A percentile compares a stretch with the other conserved stretches of the same genome.
Conservation (phyloP, 2,113 vertebrate species). For the Syngnathus floridae region DNA sequence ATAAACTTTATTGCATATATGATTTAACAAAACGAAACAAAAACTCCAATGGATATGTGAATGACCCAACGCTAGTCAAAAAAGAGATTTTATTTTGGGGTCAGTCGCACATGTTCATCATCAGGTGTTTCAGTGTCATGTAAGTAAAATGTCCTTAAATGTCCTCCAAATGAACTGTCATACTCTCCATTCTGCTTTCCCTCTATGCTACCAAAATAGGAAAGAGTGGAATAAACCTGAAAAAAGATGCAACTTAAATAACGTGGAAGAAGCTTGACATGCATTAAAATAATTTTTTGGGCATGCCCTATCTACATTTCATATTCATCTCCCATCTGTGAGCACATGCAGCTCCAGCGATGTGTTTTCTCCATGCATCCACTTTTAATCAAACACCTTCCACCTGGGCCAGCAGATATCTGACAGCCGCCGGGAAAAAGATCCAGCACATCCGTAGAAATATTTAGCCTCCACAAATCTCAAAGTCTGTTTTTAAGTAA, state of each 20-base stretch:
- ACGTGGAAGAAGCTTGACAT: slow-evolving; percentile 15
- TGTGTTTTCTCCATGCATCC: slow-evolving; percentile 19
- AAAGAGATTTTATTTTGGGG: not conserved
- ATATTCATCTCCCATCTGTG: slow-evolving; percentile 31
- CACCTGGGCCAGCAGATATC: slow-evolving; percentile 31
- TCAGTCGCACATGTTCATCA: slow-evolving; percentile 57
- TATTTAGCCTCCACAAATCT: slow-evolving; percentile 20
- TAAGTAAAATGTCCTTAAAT: slow-evolving; percentile 25
- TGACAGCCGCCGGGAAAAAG: slow-evolving; percentile 17
- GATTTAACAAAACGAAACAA: not conserved
- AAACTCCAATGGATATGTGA: not conserved
- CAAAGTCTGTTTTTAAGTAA: slow-evolving; percentile 6
- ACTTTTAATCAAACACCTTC: slow-evolving; percentile 43
- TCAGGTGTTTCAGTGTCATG: slow-evolving; percentile 53
- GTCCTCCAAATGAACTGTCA: slow-evolving; percentile 39
- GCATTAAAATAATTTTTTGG: slow-evolving; percentile 37
- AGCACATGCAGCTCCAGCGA: slow-evolving; percentile 12
- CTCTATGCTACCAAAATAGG: slow-evolving; percentile 19
- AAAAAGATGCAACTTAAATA: slow-evolving; percentile 26
- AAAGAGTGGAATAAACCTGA: slow-evolving; percentile 17
- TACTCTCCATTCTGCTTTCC: slow-evolving; percentile 32
- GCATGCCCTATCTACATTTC: slow-evolving; percentile 21
- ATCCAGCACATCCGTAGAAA: slow-evolving; percentile 25
- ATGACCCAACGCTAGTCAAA: slow-evolving; percentile 1
- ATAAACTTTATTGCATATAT: not conserved